Evolutionary conservation across 92 coral and sea anemone species (phyloP).

Genomic region (Porites evermanni): DNA sequence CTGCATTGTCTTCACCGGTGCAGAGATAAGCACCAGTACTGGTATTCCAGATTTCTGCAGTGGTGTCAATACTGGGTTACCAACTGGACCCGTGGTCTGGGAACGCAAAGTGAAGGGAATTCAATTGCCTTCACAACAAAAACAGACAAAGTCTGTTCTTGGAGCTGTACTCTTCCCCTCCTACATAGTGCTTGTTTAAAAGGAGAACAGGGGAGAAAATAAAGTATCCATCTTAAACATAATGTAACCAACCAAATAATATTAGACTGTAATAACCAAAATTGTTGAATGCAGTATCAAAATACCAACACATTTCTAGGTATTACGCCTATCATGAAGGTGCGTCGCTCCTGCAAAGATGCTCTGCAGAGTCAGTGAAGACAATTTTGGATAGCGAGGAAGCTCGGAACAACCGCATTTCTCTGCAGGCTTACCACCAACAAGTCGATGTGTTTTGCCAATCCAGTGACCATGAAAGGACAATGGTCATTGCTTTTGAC

Average conservation of each 20-base stretch:
- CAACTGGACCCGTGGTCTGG: conserved; percentile 82
- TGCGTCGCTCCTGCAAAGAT: neutral
- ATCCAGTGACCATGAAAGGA: neutral
- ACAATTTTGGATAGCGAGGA: neutral
- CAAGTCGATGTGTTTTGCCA: neutral
- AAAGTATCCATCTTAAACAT: too few relatives aligned
- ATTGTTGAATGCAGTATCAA: too few relatives aligned
- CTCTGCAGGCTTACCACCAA: neutral
- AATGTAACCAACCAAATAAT: too few relatives aligned
- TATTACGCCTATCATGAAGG: neutral
- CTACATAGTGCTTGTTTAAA: conserved; percentile 30
- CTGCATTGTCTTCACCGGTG: conserved; percentile 82
- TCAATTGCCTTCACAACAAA: conserved; percentile 33
- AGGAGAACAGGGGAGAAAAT: too few relatives aligned
- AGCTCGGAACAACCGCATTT: neutral
- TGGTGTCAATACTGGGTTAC: conserved; percentile 79
- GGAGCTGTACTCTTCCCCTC: conserved; percentile 75
- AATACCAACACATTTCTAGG: too few relatives aligned
- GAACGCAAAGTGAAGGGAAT: conserved; percentile 67
- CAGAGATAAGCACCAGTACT: conserved; percentile 87
- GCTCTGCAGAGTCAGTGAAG: neutral
- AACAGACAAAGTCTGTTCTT: conserved; percentile 47
- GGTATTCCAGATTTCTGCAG: conserved; percentile 82
- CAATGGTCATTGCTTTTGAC: neutral
- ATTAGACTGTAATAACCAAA: too few relatives aligned